Conservation (phyloP, 2,888 invertebrate species). For the Caenorhabditis sp. region DNA sequence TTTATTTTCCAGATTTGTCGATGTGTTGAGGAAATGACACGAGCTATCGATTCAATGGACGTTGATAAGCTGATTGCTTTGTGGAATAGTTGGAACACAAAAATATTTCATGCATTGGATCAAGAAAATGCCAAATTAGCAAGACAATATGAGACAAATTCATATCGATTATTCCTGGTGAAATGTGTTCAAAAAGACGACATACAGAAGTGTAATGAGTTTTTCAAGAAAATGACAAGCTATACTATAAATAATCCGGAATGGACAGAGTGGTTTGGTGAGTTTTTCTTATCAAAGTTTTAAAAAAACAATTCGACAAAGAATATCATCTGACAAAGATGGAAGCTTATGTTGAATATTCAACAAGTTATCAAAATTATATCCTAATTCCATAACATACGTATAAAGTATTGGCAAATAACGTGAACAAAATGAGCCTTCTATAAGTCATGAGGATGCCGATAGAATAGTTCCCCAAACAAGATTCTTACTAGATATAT, state of each 20-base stretch:
- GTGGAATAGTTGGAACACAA: slow-evolving; percentile 59
- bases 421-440: too few relatives aligned
- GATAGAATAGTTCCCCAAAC: too few relatives aligned
- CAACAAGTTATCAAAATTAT: too few relatives aligned
- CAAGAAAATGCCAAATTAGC: slow-evolving; percentile 54
- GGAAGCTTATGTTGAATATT: too few relatives aligned
- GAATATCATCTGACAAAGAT: too few relatives aligned
- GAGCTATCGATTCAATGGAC: slow-evolving; percentile 57
- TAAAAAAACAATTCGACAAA: too few relatives aligned
- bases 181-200: slow-evolving; percentile 84
- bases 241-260: slow-evolving; percentile 52
- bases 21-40: slow-evolving; percentile 59
- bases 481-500: too few relatives aligned
- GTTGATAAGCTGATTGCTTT: slow-evolving; percentile 51
- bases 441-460: too few relatives aligned
- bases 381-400: too few relatives aligned
- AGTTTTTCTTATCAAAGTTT: slow-evolving; percentile 19
- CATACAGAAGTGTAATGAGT: slow-evolving; percentile 71
- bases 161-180: slow-evolving; percentile 87
- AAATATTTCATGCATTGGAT: slow-evolving; percentile 54
- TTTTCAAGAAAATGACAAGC: slow-evolving; percentile 58
- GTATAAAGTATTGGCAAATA: too few relatives aligned
- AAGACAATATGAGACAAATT: slow-evolving; percentile 82
- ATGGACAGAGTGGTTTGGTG: slow-evolving; percentile 67
- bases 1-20: slow-evolving; percentile 51